Evolutionary conservation across 2,797 vertebrate species (phyloP).

Genomic region (Lutjanus campechanus): DNA sequence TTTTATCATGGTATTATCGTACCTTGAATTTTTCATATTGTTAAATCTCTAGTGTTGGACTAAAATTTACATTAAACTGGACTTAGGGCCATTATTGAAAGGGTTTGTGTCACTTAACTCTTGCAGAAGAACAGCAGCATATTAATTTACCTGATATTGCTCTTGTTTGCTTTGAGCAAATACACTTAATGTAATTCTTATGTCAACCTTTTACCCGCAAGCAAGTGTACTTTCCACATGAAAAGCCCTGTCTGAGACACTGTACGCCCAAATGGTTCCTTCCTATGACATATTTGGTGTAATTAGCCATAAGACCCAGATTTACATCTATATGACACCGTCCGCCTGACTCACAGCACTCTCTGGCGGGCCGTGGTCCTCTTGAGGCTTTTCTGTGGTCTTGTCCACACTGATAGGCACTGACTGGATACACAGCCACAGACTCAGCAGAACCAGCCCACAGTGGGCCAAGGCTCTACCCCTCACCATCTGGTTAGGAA

Average conservation of each 20-base stretch:
- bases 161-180: slow-evolving; percentile 23
- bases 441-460: slow-evolving; percentile 72
- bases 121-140: background rate
- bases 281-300: background rate
- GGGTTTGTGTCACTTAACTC: slow-evolving; percentile 2
- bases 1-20: too few relatives aligned
- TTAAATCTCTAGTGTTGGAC: background rate
- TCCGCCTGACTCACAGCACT: slow-evolving; percentile 85
- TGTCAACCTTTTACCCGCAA: slow-evolving; percentile 6
- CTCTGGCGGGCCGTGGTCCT: slow-evolving; percentile 83
- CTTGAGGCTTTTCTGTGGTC: slow-evolving; percentile 84
- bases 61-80: background rate
- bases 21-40: too few relatives aligned
- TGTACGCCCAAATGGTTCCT: background rate
- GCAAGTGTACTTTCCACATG: background rate
- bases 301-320: slow-evolving; percentile 5
- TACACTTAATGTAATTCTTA: background rate
- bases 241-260: slow-evolving; percentile 9
- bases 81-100: background rate
- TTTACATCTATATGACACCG: slow-evolving; percentile 3
- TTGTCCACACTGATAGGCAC: slow-evolving; percentile 93
- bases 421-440: slow-evolving; percentile 86
- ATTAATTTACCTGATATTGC: background rate
- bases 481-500: slow-evolving; percentile 86
- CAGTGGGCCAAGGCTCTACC: slow-evolving; percentile 56